Percentiles rank a stretch among this genome's conserved stretches.
These are phyloP conservation scores for Drosophila lacicola DNA, from an alignment of 2,888 invertebrate genomes.

Conservation along the genomic window DNA sequence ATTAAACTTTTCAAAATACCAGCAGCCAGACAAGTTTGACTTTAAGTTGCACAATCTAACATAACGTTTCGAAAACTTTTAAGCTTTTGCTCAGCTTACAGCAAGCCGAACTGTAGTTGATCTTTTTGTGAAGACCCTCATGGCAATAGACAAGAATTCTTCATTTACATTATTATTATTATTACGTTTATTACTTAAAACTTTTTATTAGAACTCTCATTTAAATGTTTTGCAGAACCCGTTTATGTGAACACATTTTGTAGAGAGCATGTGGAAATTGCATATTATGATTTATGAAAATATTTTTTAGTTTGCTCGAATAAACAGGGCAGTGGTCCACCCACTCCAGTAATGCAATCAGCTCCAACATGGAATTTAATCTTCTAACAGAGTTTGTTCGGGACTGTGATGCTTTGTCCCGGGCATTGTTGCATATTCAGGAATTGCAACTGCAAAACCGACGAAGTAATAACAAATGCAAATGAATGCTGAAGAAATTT, in stretches of 20 bases:
- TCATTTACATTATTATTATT: conserved; percentile 1
- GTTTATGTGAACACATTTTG: background rate
- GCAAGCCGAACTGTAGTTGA: conserved; percentile 20
- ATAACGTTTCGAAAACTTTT: conserved; percentile 28
- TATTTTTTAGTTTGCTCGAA: conserved; percentile 29
- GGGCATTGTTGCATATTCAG: conserved; percentile 75
- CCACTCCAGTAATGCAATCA: conserved; percentile 72
- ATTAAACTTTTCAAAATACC: conserved; percentile 56
- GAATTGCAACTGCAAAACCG: conserved; percentile 70
- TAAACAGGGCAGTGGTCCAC: conserved; percentile 43
- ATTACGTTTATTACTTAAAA: background rate
- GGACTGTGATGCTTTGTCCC: conserved; percentile 20
- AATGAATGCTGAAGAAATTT: conserved; percentile 77
- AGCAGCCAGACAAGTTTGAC: conserved; percentile 25
- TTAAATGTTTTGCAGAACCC: background rate
- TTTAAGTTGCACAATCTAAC: conserved; percentile 33
- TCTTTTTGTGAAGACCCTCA: background rate
- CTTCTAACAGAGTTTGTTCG: conserved; percentile 46
- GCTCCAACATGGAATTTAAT: conserved; percentile 68
- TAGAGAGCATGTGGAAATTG: conserved; percentile 29
- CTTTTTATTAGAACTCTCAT: too few species aligned
- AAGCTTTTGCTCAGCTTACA: background rate
- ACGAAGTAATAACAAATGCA: conserved; percentile 80
- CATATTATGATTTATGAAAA: conserved; percentile 67
- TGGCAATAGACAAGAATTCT: background rate